Evolutionary conservation across 37 sponge, comb jelly and placozoan genomes (phyloP), one percentile per base, ranked within the genome.

Genomic region (Geodia barretti): DNA sequence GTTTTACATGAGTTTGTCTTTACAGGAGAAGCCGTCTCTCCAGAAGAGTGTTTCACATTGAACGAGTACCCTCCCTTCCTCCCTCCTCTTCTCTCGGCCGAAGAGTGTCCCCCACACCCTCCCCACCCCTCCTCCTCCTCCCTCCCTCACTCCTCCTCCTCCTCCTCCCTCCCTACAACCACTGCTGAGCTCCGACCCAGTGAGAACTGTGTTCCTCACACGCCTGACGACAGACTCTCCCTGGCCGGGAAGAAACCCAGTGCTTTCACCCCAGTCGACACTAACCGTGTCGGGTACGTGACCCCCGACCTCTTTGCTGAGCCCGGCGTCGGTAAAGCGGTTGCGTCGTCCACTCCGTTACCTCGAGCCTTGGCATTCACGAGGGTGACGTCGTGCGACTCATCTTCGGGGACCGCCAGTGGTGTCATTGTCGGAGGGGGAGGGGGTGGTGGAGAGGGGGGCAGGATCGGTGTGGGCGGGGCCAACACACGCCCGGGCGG

Each of bases 341-440:
- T 78, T n/a, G 93, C 86, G n/a, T 93, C 93, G 1, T 93, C 93
- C 38, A 93, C 93, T 1, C 93, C 93, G 7, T 68, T 73, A 29
- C 26, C 70, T 29, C 29, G 47, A 7, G 26, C 41, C 41, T 29
- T 42, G 28, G 36, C 17, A 7, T 75, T 39, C 24, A 24, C 28
- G 37, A 35, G 70, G 70, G n/a, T n/a, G n/a, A n/a, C n/a, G n/a
- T n/a, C n/a, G n/a, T n/a, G n/a, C n/a, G n/a, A n/a, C n/a, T n/a
- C n/a, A n/a, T n/a, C n/a, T n/a, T n/a, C n/a, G n/a, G n/a, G n/a
- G n/a, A n/a, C n/a, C n/a, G n/a, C n/a, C n/a, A n/a, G n/a, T n/a
- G n/a, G n/a, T n/a, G n/a, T n/a, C n/a, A n/a, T n/a, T n/a, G 33
- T 32, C 37, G 33, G 33, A 33, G 33, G 11, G 7, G 54, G 54